Percentiles rank a stretch among this genome's conserved stretches.
phyloP scores from a whole-genome alignment of 2,888 invertebrate species.

The Salticus scenicus region DNA sequence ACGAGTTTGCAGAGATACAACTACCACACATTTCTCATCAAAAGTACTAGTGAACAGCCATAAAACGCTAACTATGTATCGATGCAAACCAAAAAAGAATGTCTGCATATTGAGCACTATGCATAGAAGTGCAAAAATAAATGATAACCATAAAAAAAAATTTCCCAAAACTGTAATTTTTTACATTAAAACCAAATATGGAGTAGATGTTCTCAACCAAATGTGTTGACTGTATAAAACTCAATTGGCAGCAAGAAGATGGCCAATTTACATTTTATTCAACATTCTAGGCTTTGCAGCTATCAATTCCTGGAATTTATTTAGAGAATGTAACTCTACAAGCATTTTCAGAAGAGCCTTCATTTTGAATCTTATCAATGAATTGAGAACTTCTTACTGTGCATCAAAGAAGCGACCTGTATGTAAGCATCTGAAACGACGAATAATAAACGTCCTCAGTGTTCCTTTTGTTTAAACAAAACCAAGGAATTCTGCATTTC shows the following conservation, averaged over 20 bases:
- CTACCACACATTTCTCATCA: not conserved
- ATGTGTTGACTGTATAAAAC: not conserved
- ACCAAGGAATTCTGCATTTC: too few relatives aligned
- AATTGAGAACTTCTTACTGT: not conserved
- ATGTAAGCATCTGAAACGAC: not conserved
- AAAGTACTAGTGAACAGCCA: not conserved
- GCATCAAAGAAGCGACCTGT: not conserved
- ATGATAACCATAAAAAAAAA: not conserved
- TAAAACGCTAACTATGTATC: not conserved
- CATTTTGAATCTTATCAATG: not conserved
- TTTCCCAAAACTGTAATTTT: not conserved
- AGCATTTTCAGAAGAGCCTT: not conserved
- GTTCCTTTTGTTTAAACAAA: too few relatives aligned
- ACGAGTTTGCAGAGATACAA: not conserved
- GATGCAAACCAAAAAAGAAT: not conserved
- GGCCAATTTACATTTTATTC: not conserved
- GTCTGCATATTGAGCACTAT: not conserved
- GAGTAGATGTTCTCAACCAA: not conserved
- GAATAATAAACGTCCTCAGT: too few relatives aligned
- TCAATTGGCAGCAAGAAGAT: not conserved
- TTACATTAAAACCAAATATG: not conserved
- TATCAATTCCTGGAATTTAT: not conserved
- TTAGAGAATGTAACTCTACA: not conserved
- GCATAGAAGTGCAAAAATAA: not conserved
- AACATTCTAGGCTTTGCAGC: not conserved